These are phyloP conservation scores for Drosophila tsacasi DNA, from an alignment of 1,140 invertebrate species.

Conservation along the genomic window DNA sequence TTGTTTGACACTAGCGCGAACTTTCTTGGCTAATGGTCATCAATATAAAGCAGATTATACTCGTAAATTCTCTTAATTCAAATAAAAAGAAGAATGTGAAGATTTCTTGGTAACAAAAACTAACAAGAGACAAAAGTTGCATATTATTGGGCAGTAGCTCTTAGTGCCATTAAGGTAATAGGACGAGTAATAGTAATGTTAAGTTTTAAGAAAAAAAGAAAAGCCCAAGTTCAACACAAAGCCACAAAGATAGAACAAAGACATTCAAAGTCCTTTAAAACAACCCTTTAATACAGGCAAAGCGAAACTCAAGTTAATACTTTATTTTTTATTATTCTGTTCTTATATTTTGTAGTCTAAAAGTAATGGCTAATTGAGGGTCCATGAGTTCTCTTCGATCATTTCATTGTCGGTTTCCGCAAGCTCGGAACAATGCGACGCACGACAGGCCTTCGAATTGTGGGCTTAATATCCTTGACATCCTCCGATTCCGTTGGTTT, in stretches of 20 bases:
- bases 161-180: too few species aligned
- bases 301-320: not conserved
- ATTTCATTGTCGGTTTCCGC: constrained; percentile 37
- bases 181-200: too few species aligned
- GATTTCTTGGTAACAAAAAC: too few species aligned
- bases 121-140: too few species aligned
- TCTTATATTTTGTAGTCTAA: constrained; percentile 28
- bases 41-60: too few species aligned
- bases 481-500: constrained; percentile 8
- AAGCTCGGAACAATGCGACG: constrained; percentile 65
- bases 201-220: too few species aligned
- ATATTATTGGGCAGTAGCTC: too few species aligned
- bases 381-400: not conserved
- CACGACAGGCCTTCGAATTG: constrained; percentile 59
- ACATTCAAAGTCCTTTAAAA: too few species aligned
- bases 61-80: not conserved
- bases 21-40: not conserved
- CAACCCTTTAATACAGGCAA: too few species aligned
- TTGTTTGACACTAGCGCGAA: not conserved
- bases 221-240: too few species aligned
- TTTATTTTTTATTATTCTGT: not conserved
- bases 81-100: not conserved
- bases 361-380: constrained; percentile 28
- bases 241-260: too few species aligned
- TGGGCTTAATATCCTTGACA: constrained; percentile 45